phyloP scores from a whole-genome alignment of 2,113 vertebrate species.

The Rhea pennata region DNA sequence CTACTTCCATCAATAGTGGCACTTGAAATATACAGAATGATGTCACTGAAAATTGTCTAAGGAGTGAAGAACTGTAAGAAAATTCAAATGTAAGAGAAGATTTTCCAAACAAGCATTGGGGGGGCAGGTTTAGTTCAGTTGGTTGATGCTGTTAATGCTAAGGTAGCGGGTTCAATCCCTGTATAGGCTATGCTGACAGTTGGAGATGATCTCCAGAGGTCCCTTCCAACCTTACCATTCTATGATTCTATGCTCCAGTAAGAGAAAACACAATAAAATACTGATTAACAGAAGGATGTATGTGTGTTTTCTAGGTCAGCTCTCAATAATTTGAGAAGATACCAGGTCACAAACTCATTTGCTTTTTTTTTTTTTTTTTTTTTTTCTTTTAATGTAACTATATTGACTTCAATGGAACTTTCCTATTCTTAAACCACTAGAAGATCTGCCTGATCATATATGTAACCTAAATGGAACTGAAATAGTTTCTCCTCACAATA shows the following conservation, averaged over 20 bases:
- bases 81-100: background rate
- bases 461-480: background rate
- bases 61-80: background rate
- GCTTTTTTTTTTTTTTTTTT: background rate
- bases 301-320: background rate
- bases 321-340: background rate
- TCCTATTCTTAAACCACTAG: background rate
- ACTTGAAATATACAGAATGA: background rate
- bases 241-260: background rate
- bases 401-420: background rate
- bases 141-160: too few species aligned
- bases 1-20: background rate
- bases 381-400: background rate
- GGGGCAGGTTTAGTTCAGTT: too few species aligned
- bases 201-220: too few species aligned
- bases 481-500: background rate
- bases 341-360: background rate
- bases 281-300: background rate
- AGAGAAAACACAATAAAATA: background rate
- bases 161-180: too few species aligned
- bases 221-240: too few species aligned
- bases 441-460: background rate
- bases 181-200: too few species aligned
- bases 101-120: background rate
- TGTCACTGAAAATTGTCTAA: background rate